phyloP scores from a whole-genome alignment of 92 coral and sea anemone genomes.

The Zoanthus gigantus region DNA sequence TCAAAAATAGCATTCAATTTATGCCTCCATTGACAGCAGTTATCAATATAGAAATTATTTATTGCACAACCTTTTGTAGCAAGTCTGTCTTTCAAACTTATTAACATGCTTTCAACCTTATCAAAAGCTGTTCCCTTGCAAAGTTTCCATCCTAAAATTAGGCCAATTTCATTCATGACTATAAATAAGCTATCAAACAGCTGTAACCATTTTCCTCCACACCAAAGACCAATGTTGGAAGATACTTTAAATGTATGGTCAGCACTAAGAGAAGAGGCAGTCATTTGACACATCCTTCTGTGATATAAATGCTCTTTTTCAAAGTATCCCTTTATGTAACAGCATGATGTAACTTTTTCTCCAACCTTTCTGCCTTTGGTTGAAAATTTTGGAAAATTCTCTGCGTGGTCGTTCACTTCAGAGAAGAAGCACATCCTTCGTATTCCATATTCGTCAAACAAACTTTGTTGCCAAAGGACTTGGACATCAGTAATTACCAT shows the following conservation, averaged over 20 bases:
- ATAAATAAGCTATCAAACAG: constrained; percentile 57
- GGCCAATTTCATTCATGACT: constrained; percentile 57
- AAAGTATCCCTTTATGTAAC: constrained; percentile 51
- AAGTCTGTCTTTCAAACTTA: constrained; percentile 11
- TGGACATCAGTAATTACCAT: constrained; percentile 65
- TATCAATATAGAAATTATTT: background rate
- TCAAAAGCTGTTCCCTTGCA: constrained; percentile 46
- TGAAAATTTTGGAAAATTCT: constrained; percentile 40
- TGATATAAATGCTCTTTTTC: constrained; percentile 46
- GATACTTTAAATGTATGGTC: constrained; percentile 42
- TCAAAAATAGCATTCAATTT: background rate
- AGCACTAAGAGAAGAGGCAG: constrained; percentile 46
- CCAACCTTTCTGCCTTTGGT: constrained; percentile 47
- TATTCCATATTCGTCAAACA: constrained; percentile 55
- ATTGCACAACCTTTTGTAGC: background rate
- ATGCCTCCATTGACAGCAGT: background rate
- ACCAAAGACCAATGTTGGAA: constrained; percentile 56
- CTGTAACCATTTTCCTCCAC: constrained; percentile 49
- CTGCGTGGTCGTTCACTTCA: background rate
- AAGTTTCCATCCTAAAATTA: constrained; percentile 37
- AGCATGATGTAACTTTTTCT: constrained; percentile 32
- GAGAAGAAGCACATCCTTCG: constrained; percentile 31
- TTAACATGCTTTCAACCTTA: background rate
- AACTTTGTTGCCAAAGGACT: constrained; percentile 58
- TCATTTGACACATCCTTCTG: constrained; percentile 63